These are phyloP conservation scores for Euleptes europaea DNA, from an alignment of 2,113 vertebrate species.

Conservation along the genomic window DNA sequence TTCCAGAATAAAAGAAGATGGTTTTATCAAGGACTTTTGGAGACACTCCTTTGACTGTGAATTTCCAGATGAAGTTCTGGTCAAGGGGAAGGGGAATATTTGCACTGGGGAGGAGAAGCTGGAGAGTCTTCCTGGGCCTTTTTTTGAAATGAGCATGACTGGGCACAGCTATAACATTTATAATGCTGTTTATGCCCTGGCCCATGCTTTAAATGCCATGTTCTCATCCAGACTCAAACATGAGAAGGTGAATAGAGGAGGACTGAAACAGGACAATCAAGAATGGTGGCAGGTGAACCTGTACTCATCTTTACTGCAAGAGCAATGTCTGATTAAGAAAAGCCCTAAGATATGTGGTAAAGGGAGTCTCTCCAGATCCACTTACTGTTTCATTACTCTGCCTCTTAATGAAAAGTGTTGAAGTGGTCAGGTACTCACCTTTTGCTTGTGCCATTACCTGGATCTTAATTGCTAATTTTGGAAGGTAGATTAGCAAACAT, in stretches of 20 bases:
- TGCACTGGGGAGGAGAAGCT: neutral
- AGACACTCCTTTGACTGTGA: neutral
- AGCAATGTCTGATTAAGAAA: neutral
- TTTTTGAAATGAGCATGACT: neutral
- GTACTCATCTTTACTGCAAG: neutral
- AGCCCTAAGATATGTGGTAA: no score
- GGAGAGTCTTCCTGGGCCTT: neutral
- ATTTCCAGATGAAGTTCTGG: no score
- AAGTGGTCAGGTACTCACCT: no score
- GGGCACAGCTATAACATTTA: neutral
- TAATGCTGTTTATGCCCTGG: neutral
- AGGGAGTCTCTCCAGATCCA: no score
- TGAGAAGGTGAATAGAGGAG: neutral
- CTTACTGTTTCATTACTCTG: no score
- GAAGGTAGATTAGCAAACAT: no score
- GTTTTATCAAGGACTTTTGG: neutral
- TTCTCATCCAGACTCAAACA: neutral
- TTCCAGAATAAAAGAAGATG: neutral
- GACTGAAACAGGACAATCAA: neutral
- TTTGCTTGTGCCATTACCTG: no score
- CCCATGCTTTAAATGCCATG: neutral
- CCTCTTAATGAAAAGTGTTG: no score
- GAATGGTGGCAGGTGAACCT: neutral
- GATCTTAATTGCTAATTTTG: no score
- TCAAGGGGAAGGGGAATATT: no score